phyloP scores from a whole-genome alignment of 2,888 invertebrate species.

The Drymonia ruficornis region DNA sequence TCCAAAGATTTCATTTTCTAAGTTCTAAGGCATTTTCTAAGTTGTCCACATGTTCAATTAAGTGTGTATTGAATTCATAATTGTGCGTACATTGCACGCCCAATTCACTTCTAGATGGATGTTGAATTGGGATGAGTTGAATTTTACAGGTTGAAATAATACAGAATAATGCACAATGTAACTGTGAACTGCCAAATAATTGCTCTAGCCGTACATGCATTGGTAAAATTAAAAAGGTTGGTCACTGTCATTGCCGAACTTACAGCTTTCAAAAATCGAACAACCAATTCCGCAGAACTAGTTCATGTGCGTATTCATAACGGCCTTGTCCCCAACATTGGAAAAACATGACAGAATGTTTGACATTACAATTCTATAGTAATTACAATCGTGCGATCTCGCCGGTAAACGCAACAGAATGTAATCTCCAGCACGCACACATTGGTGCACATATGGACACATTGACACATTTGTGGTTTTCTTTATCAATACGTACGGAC shows the following conservation, averaged over 20 bases:
- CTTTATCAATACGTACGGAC: conserved; percentile 54
- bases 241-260: conserved; percentile 8
- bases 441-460: conserved; percentile 49
- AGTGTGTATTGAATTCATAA: too few relatives aligned
- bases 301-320: background rate
- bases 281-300: background rate
- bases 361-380: conserved; percentile 32
- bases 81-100: too few relatives aligned
- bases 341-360: conserved; percentile 20
- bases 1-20: too few relatives aligned
- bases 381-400: conserved; percentile 49
- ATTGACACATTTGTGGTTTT: conserved; percentile 55
- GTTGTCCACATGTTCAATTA: too few relatives aligned
- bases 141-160: too few relatives aligned
- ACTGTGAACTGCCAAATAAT: too few relatives aligned
- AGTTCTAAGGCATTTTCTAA: too few relatives aligned
- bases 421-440: conserved; percentile 59
- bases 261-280: conserved; percentile 2
- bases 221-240: background rate
- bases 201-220: too few relatives aligned
- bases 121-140: too few relatives aligned
- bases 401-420: conserved; percentile 47
- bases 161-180: too few relatives aligned
- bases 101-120: too few relatives aligned
- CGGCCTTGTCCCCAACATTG: conserved; percentile 28